phyloP scores from a whole-genome alignment of 2,113 vertebrate genomes.

The Mus spicilegus region DNA sequence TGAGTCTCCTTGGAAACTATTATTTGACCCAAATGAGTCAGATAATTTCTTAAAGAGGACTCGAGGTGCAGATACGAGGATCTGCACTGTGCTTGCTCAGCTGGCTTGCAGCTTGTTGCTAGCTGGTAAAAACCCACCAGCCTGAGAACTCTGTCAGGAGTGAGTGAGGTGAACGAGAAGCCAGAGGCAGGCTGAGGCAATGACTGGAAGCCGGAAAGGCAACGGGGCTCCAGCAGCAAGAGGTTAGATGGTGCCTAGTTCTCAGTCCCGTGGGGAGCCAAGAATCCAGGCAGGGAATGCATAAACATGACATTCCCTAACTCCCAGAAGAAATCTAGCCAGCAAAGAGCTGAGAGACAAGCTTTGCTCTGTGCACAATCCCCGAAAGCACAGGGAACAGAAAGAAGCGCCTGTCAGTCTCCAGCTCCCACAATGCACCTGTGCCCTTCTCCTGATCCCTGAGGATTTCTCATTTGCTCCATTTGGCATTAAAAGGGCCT shows the following conservation, averaged over 20 bases:
- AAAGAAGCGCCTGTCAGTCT: not conserved
- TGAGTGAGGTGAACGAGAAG: not conserved
- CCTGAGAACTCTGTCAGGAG: not conserved
- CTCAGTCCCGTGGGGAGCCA: not conserved
- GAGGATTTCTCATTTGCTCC: not conserved
- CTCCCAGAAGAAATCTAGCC: not conserved
- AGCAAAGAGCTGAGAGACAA: not conserved
- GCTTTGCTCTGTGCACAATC: not conserved
- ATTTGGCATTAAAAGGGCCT: not conserved
- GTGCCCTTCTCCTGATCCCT: not conserved
- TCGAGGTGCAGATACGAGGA: constrained; percentile 4
- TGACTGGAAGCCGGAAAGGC: not conserved
- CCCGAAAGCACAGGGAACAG: not conserved
- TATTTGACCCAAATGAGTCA: constrained; percentile 58
- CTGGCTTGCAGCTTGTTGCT: not conserved
- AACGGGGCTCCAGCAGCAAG: not conserved
- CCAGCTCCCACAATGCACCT: constrained; percentile 2
- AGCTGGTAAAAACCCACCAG: not conserved
- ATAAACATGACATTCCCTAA: not conserved
- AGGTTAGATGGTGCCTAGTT: not conserved
- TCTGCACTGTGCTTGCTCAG: not conserved
- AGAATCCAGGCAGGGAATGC: not conserved
- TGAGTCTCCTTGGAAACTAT: constrained; percentile 68
- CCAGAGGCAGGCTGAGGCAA: not conserved
- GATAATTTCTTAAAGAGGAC: constrained; percentile 74